Evolutionary conservation across 2,113 vertebrate genomes (phyloP), one percentile per base, ranked within the genome.

Genomic region (Sciurus niger): DNA sequence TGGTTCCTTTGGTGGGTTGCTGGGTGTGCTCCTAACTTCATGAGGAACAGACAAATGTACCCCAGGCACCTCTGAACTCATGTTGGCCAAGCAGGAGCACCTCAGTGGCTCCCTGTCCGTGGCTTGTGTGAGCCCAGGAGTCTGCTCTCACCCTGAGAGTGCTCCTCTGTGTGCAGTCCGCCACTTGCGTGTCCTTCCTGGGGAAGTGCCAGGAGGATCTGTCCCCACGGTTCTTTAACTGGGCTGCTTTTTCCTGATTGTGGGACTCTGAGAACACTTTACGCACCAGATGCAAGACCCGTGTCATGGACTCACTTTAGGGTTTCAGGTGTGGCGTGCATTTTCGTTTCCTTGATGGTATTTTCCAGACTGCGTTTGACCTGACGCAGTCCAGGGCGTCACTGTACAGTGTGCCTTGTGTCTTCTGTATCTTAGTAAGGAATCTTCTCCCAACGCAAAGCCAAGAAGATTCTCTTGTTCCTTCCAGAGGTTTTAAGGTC

Each of bases 1-100:
- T 22, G 24, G 4, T 17, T 5, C 40, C 32, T 58, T 37, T 11
- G 34, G 73, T 16, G 53, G 8, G 1, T 0, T 30, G 25, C 51
- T 8, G 58, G 79, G 51, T 3, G 2, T 28, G 30, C 6, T 18
- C 51, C 46, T 46, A 67, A 18, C 30, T 40, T 53, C 9, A 2
- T 2, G 48, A 70, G 70, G 8, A 43, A 30, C 8, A 25, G 63
- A 6, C 53, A 17, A 3, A 28, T 0, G 18, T 53, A 22, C 24
- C 11, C 55, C 28, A 51, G 34, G 63, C 0, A n/a, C 13, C 28
- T 25, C 37, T 4, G 3, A 10, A 11, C 40, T 3, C 1, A 28
- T 5, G 24, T 32, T n/a, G 40, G 55, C 22, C 25, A 24, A 6
- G 40, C 17, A 1, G 0, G 34, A 77, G 48, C 8, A 4, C 32